Evolutionary conservation across 2,797 vertebrate species (phyloP).

Genomic region (Takifugu ocellatus): DNA sequence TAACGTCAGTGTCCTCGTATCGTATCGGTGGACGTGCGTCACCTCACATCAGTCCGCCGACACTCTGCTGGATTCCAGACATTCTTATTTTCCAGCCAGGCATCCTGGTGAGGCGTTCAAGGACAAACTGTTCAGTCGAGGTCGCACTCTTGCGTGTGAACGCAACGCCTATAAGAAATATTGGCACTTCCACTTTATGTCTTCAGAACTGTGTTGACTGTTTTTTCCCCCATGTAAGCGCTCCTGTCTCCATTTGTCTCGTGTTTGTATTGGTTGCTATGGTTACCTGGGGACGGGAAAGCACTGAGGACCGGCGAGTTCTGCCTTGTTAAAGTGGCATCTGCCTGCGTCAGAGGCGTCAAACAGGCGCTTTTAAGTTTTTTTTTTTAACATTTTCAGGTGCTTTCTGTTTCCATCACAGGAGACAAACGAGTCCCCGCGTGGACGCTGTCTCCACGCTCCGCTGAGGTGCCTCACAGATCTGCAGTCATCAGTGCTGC

Average conservation of each 20-base stretch:
- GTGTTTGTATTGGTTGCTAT: constrained; percentile 55
- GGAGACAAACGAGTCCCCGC: too few relatives aligned
- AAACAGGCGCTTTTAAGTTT: too few relatives aligned
- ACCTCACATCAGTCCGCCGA: not conserved
- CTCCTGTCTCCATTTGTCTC: constrained; percentile 26
- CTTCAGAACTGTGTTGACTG: not conserved
- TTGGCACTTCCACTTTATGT: constrained; percentile 61
- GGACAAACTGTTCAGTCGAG: constrained; percentile 48
- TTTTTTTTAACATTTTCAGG: too few relatives aligned
- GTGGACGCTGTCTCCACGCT: too few relatives aligned
- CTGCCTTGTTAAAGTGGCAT: constrained; percentile 7
- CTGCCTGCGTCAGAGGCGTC: too few relatives aligned
- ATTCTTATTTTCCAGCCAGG: constrained; percentile 31
- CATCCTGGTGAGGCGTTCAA: constrained; percentile 23
- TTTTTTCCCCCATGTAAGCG: not conserved
- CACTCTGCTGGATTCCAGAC: constrained; percentile 36
- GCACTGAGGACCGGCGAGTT: constrained; percentile 17
- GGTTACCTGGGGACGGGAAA: constrained; percentile 33
- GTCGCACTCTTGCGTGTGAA: constrained; percentile 15
- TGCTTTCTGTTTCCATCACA: too few relatives aligned
- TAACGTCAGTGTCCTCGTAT: constrained; percentile 19
- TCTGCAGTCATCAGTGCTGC: not conserved
- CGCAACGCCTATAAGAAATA: constrained; percentile 33
- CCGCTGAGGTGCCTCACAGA: too few relatives aligned
- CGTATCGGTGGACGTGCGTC: not conserved